These are phyloP conservation scores for Potamilus streckersoni DNA, from an alignment of 1,140 invertebrate species.

Conservation along the genomic window DNA sequence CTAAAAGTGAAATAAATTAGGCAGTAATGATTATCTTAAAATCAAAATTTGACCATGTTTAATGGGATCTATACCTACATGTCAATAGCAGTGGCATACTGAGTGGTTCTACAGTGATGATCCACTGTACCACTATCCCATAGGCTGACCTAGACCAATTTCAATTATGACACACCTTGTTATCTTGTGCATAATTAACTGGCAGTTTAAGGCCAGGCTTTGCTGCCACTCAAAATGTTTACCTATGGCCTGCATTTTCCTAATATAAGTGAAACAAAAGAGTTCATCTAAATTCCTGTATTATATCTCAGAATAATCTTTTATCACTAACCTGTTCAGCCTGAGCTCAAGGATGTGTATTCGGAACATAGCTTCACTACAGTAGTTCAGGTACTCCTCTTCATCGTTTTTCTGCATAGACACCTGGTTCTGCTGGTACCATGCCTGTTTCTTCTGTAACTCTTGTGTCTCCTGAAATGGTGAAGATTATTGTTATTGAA, in stretches of 20 bases:
- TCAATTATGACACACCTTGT: background rate
- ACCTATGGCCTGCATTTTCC: background rate
- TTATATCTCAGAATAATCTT: background rate
- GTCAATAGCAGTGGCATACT: no score
- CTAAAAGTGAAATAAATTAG: no score
- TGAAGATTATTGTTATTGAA: background rate
- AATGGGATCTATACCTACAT: no score
- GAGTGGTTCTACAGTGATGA: no score
- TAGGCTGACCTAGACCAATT: background rate
- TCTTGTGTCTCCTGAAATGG: slow-evolving; percentile 63
- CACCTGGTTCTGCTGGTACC: slow-evolving; percentile 69
- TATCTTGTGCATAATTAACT: background rate
- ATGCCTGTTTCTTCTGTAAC: slow-evolving; percentile 67
- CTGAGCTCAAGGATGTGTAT: slow-evolving; percentile 67
- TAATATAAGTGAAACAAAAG: background rate
- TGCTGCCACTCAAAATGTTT: background rate
- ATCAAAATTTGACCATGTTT: no score
- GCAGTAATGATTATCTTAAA: no score
- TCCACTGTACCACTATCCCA: no score
- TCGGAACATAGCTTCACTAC: slow-evolving; percentile 68
- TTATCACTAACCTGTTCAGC: slow-evolving; percentile 59
- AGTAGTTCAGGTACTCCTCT: slow-evolving; percentile 68
- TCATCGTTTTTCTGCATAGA: slow-evolving; percentile 68
- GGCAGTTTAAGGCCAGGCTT: background rate
- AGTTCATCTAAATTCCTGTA: background rate